Percentiles rank a stretch among this genome's conserved stretches.
Evolutionary conservation across 2,888 invertebrate genomes (phyloP).

Genomic region (Acrocyrtus sp.): DNA sequence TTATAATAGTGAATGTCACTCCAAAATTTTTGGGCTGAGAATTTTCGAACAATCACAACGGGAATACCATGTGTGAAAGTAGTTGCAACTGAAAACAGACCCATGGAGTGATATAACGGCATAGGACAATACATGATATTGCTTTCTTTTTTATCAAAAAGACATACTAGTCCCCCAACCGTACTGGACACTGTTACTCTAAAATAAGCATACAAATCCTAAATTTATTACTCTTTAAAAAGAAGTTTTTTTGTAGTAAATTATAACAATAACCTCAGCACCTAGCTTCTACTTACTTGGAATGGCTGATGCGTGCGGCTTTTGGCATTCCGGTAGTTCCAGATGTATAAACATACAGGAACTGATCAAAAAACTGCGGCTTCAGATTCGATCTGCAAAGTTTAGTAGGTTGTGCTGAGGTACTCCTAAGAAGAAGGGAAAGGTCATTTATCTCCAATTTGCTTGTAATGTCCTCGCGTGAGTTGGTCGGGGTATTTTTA

Average conservation of each 20-base stretch:
- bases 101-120: conserved; percentile 36
- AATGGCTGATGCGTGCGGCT: too few species aligned
- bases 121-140: conserved; percentile 36
- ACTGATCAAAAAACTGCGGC: conserved; percentile 22
- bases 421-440: conserved; percentile 1
- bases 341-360: conserved; percentile 34
- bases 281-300: too few species aligned
- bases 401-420: conserved; percentile 25
- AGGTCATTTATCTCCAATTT: conserved; percentile 30
- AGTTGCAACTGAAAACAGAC: background rate
- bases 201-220: too few species aligned
- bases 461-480: too few species aligned
- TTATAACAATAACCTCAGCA: too few species aligned
- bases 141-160: too few species aligned
- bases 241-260: too few species aligned
- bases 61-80: conserved; percentile 16
- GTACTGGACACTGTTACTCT: too few species aligned
- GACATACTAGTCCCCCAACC: too few species aligned
- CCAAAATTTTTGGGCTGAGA: conserved; percentile 43
- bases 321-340: conserved; percentile 45
- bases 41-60: conserved; percentile 25
- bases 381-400: conserved; percentile 1
- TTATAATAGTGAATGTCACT: conserved; percentile 42
- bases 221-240: too few species aligned
- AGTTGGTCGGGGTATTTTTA: too few species aligned